Conservation (phyloP, 2,113 vertebrate genomes). For the Oryzias javanicus region DNA sequence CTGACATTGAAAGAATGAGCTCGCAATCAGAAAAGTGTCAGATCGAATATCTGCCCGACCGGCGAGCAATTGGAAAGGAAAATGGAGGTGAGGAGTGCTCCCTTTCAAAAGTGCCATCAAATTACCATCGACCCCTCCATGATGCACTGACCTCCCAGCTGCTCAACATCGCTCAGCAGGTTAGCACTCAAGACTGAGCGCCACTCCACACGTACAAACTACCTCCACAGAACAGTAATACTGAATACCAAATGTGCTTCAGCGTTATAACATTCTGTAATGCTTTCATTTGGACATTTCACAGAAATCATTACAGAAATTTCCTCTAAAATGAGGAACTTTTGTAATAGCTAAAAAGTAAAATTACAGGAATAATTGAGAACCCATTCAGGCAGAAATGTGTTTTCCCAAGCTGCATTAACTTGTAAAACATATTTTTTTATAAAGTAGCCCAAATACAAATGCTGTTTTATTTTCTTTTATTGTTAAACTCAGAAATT, state of each 20-base stretch:
- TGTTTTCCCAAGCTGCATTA: too few relatives aligned
- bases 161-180: conserved; percentile 17
- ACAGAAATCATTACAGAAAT: too few relatives aligned
- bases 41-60: conserved; percentile 49
- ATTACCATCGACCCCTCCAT: conserved; percentile 51
- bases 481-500: too few relatives aligned
- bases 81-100: conserved; percentile 52
- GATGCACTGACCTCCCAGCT: conserved; percentile 44
- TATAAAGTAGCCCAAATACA: too few relatives aligned
- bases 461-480: too few relatives aligned
- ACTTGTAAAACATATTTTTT: too few relatives aligned
- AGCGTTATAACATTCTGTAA: too few relatives aligned
- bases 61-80: conserved; percentile 40
- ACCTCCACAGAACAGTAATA: neutral
- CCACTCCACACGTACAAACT: conserved; percentile 20
- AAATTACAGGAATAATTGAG: too few relatives aligned
- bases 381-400: too few relatives aligned
- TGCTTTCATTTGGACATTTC: too few relatives aligned
- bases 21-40: conserved; percentile 50
- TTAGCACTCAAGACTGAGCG: conserved; percentile 16
- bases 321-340: too few relatives aligned
- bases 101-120: conserved; percentile 47
- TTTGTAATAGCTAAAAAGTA: too few relatives aligned
- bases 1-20: conserved; percentile 47
- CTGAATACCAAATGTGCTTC: neutral